A percentile compares a stretch with the other conserved stretches of the same genome.
phyloP scores from a whole-genome alignment of 2,113 vertebrate genomes.

The Perognathus longimembris region DNA sequence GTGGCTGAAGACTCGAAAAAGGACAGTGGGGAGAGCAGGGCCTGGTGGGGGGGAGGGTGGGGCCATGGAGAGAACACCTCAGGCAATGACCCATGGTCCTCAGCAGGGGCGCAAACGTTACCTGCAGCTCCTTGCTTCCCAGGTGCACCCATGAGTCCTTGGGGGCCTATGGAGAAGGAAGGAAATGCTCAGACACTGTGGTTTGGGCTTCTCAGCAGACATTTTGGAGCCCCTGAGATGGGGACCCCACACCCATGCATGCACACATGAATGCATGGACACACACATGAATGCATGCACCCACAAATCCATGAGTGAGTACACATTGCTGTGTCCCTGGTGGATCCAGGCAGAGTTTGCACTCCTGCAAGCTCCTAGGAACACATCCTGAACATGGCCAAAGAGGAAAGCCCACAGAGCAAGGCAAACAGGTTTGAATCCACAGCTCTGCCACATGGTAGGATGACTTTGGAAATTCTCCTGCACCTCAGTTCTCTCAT shows the following conservation, averaged over 20 bases:
- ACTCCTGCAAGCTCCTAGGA: background rate
- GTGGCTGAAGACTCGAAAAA: background rate
- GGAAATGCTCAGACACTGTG: background rate
- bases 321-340: background rate
- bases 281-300: no score
- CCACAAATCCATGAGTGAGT: background rate
- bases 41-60: rapidly evolving
- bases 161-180: conserved; percentile 46
- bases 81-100: background rate
- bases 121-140: conserved; percentile 60
- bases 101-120: conserved; percentile 6
- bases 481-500: background rate
- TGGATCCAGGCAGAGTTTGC: no score
- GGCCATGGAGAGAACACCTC: background rate
- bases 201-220: background rate
- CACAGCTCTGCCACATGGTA: background rate
- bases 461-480: background rate
- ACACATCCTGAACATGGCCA: rapidly evolving
- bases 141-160: conserved; percentile 29
- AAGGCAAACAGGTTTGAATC: background rate
- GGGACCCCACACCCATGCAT: no score
- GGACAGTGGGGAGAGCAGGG: rapidly evolving
- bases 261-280: background rate
- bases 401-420: background rate
- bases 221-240: background rate